A percentile compares a stretch with the other conserved stretches of the same genome.
Conservation (phyloP, 2,113 vertebrate species). For the Chrysochloris asiatica region DNA sequence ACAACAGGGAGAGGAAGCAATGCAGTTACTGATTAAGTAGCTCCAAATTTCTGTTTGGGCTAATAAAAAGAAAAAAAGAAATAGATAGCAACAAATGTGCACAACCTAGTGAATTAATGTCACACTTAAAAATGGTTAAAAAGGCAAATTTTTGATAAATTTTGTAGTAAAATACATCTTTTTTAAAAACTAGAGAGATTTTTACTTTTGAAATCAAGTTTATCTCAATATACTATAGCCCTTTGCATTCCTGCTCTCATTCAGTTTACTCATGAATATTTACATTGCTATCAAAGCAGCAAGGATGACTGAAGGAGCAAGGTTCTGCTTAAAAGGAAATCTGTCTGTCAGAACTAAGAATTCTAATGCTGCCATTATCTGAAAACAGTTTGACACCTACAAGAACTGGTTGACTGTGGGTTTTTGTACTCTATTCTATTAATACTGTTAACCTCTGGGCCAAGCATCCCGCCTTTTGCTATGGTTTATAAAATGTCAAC, state of each 20-base stretch:
- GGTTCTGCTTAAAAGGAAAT: conserved; percentile 51
- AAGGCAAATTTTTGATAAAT: too few species aligned
- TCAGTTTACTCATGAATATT: conserved; percentile 38
- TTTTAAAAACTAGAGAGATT: not conserved
- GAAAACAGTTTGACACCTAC: conserved; percentile 43
- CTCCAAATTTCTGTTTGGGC: not conserved
- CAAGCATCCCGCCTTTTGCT: not conserved
- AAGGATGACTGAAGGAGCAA: conserved; percentile 28
- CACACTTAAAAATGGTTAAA: not conserved
- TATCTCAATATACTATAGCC: not conserved
- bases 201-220: conserved; percentile 36
- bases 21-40: not conserved
- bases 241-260: not conserved
- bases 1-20: not conserved
- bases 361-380: not conserved
- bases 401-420: conserved; percentile 17
- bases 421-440: conserved; percentile 37
- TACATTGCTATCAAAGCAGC: conserved; percentile 7
- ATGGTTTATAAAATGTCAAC: conserved; percentile 35
- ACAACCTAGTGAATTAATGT: not conserved
- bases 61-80: not conserved
- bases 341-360: not conserved
- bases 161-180: too few species aligned
- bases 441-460: not conserved
- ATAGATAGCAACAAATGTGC: not conserved